Evolutionary conservation across 2,888 invertebrate species (phyloP).

Genomic region (Drosophila greeni): DNA sequence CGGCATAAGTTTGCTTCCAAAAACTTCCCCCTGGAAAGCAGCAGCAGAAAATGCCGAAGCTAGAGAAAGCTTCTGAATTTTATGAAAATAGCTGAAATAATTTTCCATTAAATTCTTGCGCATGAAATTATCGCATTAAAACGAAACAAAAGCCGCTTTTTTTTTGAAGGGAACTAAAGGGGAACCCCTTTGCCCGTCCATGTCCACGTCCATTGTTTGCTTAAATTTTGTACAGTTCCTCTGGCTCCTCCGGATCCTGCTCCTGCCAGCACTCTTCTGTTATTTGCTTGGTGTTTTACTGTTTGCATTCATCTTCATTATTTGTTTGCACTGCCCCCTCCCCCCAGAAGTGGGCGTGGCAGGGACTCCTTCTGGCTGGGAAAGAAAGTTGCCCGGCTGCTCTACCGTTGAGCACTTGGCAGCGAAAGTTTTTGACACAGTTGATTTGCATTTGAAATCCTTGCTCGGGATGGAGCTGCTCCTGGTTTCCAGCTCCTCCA

Average conservation of each 20-base stretch:
- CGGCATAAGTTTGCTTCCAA: slow-evolving; percentile 31
- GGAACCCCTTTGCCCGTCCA: slow-evolving; percentile 11
- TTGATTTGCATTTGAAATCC: slow-evolving; percentile 74
- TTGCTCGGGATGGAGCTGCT: slow-evolving; percentile 42
- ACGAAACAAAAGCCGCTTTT: slow-evolving; percentile 51
- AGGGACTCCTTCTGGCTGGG: slow-evolving; percentile 26
- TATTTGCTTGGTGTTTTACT: slow-evolving; percentile 72
- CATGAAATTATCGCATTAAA: slow-evolving; percentile 69
- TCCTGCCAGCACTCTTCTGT: slow-evolving; percentile 49
- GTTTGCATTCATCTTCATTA: slow-evolving; percentile 74
- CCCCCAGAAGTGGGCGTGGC: slow-evolving; percentile 43
- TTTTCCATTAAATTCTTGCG: slow-evolving; percentile 68
- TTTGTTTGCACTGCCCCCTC: slow-evolving; percentile 66
- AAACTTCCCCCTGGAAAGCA: slow-evolving; percentile 18
- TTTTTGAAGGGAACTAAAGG: neutral
- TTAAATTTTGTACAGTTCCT: slow-evolving; percentile 69
- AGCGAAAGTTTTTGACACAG: slow-evolving; percentile 71
- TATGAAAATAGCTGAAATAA: slow-evolving; percentile 69
- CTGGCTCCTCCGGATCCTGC: neutral
- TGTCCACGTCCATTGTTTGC: slow-evolving; percentile 67
- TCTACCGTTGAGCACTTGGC: slow-evolving; percentile 64
- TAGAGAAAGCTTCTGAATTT: slow-evolving; percentile 42
- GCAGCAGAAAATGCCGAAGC: slow-evolving; percentile 42
- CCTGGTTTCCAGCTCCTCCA: neutral
- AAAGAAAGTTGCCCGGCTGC: slow-evolving; percentile 17